Evolutionary conservation across 2,113 vertebrate species (phyloP).

Genomic region (Amblyopsis rosae): DNA sequence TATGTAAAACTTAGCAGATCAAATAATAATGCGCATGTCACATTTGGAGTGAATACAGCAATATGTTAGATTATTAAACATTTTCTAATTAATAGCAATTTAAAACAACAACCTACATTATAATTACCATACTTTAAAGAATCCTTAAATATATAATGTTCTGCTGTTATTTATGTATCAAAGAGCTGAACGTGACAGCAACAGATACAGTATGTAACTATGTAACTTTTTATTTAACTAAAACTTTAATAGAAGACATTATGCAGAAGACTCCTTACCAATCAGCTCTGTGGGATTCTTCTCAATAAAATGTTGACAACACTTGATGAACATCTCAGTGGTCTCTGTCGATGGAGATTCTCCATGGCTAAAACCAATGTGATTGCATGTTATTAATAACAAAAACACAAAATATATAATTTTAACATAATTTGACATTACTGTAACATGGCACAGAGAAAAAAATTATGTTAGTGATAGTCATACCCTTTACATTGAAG

Average conservation of each 20-base stretch:
- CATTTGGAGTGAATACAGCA: not conserved
- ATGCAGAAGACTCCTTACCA: conserved; percentile 70
- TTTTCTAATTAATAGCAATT: not conserved
- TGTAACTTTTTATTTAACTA: no score
- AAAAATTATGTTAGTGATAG: not conserved
- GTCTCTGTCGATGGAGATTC: conserved; percentile 90
- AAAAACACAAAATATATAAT: not conserved
- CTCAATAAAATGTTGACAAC: conserved; percentile 90
- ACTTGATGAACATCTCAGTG: conserved; percentile 86
- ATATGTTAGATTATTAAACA: not conserved
- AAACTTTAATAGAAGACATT: no score
- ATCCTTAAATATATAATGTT: no score
- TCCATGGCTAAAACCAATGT: conserved; percentile 80
- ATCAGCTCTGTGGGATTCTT: conserved; percentile 94
- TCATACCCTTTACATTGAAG: conserved; percentile 96
- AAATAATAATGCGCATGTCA: not conserved
- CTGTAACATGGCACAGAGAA: not conserved
- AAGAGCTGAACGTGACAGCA: no score
- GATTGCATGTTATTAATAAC: not conserved
- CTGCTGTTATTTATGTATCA: no score
- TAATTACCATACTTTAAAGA: no score
- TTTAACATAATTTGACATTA: not conserved
- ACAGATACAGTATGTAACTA: no score
- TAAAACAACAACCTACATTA: no score
- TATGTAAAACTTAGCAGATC: not conserved